Conservation (phyloP, 2,888 invertebrate genomes). For the Eupithecia tripunctaria region DNA sequence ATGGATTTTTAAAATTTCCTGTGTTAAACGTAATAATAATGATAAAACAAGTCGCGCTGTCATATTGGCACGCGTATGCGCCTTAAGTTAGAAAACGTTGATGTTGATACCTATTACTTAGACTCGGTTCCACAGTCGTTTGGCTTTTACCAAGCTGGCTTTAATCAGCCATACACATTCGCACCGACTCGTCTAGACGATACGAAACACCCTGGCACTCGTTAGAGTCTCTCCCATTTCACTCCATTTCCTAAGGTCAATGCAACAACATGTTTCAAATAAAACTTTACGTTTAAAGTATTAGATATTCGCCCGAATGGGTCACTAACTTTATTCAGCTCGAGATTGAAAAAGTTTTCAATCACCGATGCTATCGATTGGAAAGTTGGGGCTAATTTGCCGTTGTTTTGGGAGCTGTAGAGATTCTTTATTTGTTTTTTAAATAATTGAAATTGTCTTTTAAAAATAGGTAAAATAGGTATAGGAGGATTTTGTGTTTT, state of each 20-base stretch:
- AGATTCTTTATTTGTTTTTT: conserved; percentile 5
- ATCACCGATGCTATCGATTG: conserved; percentile 9
- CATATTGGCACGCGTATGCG: too few relatives aligned
- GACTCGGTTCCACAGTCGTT: background rate
- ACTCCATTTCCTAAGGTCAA: conserved; percentile 17
- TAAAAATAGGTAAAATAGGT: background rate
- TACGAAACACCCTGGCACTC: conserved; percentile 13
- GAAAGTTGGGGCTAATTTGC: conserved; percentile 16
- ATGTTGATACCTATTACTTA: background rate
- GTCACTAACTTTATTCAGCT: conserved; percentile 18
- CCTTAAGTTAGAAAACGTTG: background rate
- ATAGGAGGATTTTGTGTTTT: background rate
- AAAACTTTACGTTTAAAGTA: conserved; percentile 17
- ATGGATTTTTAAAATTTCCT: too few relatives aligned
- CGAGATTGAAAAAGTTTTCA: conserved; percentile 27
- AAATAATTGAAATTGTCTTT: background rate
- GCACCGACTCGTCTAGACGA: conserved; percentile 24
- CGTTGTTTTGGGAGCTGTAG: conserved; percentile 3
- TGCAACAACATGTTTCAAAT: conserved; percentile 21
- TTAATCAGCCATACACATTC: conserved; percentile 13
- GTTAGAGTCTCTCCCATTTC: background rate
- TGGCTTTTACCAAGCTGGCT: background rate
- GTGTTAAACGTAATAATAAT: too few relatives aligned
- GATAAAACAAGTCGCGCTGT: too few relatives aligned
- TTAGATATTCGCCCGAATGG: conserved; percentile 14